Percentiles rank a stretch among this genome's conserved stretches.
phyloP scores from a whole-genome alignment of 2,797 vertebrate species.

The Dendrocincla tyrannina region DNA sequence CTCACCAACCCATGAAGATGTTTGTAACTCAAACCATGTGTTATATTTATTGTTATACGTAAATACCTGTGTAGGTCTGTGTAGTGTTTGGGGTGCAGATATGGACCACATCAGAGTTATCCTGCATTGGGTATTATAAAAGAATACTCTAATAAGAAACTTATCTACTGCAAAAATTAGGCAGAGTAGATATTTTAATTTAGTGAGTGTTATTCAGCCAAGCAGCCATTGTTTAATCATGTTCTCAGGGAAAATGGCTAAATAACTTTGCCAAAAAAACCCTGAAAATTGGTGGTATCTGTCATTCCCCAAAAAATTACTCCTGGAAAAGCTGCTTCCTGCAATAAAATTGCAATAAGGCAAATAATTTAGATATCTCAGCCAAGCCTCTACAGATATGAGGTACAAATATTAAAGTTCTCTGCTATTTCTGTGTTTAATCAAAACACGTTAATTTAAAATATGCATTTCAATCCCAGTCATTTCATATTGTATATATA shows the following conservation, averaged over 20 bases:
- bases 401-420: slow-evolving; percentile 14
- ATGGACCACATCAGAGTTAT: too few species aligned
- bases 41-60: too few species aligned
- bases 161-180: not conserved
- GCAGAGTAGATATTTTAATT: not conserved
- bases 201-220: not conserved
- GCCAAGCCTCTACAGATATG: not conserved
- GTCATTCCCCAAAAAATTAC: not conserved
- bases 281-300: not conserved
- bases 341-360: not conserved
- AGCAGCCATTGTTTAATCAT: not conserved
- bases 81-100: not conserved
- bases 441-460: slow-evolving; percentile 8
- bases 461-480: not conserved
- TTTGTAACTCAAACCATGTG: not conserved
- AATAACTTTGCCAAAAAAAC: not conserved
- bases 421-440: not conserved
- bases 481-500: slow-evolving; percentile 11
- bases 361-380: slow-evolving; percentile 13
- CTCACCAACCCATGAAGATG: fast-evolving
- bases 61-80: not conserved
- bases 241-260: not conserved
- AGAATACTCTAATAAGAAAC: not conserved
- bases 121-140: not conserved
- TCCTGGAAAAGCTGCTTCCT: not conserved